Evolutionary conservation across 2,113 vertebrate species (phyloP).

Genomic region (Gavialis gangeticus): DNA sequence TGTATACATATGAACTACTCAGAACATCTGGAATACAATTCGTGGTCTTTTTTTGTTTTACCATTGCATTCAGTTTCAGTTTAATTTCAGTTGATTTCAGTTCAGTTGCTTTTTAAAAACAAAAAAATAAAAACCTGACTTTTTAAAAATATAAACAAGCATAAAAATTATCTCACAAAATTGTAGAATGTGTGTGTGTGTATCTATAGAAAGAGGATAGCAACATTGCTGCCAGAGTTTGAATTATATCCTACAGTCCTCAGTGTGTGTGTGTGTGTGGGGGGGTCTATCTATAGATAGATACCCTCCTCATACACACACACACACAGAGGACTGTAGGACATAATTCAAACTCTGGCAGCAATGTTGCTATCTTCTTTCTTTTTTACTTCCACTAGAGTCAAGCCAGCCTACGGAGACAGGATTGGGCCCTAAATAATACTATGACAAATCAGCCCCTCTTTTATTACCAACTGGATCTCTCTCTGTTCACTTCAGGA

Average conservation of each 20-base stretch:
- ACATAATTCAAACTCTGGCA: not conserved
- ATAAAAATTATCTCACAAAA: too few relatives aligned
- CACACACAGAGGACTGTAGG: accelerated
- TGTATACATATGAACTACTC: not conserved
- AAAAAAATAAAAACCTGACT: too few relatives aligned
- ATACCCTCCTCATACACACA: too few relatives aligned
- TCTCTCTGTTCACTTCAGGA: constrained; percentile 22
- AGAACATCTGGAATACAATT: not conserved
- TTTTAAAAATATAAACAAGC: not conserved
- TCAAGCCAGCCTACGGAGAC: not conserved
- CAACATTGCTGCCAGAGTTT: not conserved
- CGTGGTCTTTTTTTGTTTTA: not conserved
- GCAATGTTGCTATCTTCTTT: not conserved
- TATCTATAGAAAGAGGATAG: not conserved
- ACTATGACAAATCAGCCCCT: not conserved
- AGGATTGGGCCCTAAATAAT: not conserved
- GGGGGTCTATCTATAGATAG: too few relatives aligned
- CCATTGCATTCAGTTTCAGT: not conserved
- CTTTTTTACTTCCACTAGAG: not conserved
- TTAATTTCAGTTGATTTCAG: not conserved
- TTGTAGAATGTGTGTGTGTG: too few relatives aligned
- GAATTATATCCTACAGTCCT: not conserved
- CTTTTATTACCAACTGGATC: constrained; percentile 40
- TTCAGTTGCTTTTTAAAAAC: not conserved
- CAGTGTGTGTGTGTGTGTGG: too few relatives aligned